Evolutionary conservation across 2,113 vertebrate species (phyloP).

Genomic region (Paramormyrops kingsleyae): DNA sequence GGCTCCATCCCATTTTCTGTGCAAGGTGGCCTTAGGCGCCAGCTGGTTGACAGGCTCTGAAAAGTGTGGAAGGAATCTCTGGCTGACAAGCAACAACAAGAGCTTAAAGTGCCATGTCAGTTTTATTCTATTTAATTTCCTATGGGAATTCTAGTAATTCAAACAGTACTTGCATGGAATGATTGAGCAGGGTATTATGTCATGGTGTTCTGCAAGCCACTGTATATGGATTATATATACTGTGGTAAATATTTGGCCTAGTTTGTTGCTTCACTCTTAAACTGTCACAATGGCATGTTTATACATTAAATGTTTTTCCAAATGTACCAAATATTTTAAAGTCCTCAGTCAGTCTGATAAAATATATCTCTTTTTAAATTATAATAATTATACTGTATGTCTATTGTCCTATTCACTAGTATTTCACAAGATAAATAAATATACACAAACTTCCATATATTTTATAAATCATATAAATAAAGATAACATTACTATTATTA

Average conservation of each 20-base stretch:
- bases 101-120: not conserved
- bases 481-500: not conserved
- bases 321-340: not conserved
- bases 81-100: not conserved
- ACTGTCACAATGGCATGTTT: not conserved
- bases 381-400: not conserved
- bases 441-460: not conserved
- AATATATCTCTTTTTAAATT: not conserved
- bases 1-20: not conserved
- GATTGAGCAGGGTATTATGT: not conserved
- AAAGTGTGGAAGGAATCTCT: not conserved
- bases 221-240: not conserved
- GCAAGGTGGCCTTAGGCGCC: not conserved
- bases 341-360: not conserved
- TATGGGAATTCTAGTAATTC: not conserved
- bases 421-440: not conserved
- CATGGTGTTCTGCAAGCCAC: not conserved
- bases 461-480: not conserved
- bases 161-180: not conserved
- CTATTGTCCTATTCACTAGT: not conserved
- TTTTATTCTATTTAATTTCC: not conserved
- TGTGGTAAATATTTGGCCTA: not conserved
- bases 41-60: not conserved
- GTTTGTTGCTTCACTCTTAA: not conserved
- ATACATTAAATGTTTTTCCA: not conserved